These are phyloP conservation scores for Empis stercorea DNA, from an alignment of 2,888 invertebrate genomes.

Conservation along the genomic window DNA sequence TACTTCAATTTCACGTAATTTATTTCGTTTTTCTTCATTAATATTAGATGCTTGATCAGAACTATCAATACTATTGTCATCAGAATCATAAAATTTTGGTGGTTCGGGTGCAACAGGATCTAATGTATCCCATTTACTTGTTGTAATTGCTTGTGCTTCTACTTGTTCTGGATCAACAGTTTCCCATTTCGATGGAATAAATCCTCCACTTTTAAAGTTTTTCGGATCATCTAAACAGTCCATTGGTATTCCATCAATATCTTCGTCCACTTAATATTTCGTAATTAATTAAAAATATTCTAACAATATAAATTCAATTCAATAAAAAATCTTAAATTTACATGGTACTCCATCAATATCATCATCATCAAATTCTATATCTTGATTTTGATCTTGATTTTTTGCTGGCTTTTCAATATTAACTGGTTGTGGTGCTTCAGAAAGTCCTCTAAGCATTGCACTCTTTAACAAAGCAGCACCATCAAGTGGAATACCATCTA, in stretches of 20 bases:
- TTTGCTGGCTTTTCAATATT: conserved; percentile 19
- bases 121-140: conserved; percentile 76
- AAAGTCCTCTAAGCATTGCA: conserved; percentile 40
- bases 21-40: conserved; percentile 56
- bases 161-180: conserved; percentile 78
- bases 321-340: conserved; percentile 25
- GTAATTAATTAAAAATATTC: conserved; percentile 3
- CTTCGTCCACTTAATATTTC: conserved; percentile 56
- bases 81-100: conserved; percentile 30
- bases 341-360: conserved; percentile 60
- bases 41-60: conserved; percentile 38
- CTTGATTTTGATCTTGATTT: conserved; percentile 15
- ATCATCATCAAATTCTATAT: conserved; percentile 34
- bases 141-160: conserved; percentile 72
- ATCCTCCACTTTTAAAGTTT: conserved; percentile 42
- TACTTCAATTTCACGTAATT: conserved; percentile 84
- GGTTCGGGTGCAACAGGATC: conserved; percentile 39
- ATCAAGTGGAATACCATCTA: conserved; percentile 66
- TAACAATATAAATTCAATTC: background rate
- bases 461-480: conserved; percentile 69
- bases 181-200: conserved; percentile 94
- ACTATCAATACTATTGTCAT: conserved; percentile 24
- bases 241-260: conserved; percentile 62
- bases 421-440: conserved; percentile 21
- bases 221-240: conserved; percentile 33